A percentile compares a stretch with the other conserved stretches of the same genome.
Conservation (phyloP, 2,888 invertebrate species). For the Augiades crinisus region DNA sequence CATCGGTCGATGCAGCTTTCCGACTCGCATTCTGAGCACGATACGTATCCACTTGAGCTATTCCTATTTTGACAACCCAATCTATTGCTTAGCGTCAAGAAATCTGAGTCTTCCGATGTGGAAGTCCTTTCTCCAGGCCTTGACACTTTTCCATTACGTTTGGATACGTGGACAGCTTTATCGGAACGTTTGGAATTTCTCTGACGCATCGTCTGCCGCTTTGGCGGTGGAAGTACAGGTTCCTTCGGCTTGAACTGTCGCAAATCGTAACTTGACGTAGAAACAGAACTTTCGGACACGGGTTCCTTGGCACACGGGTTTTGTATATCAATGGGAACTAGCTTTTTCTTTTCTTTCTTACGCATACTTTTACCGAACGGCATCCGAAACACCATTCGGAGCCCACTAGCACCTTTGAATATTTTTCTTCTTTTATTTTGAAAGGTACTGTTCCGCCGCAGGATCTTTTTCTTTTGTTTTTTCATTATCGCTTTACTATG, state of each 20-base stretch:
- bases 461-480: constrained; percentile 87
- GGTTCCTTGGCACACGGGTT: constrained; percentile 49
- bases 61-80: constrained; percentile 82
- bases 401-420: constrained; percentile 81
- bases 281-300: constrained; percentile 81
- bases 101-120: constrained; percentile 83
- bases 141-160: constrained; percentile 67
- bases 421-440: constrained; percentile 82
- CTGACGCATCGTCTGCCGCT: constrained; percentile 64
- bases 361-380: constrained; percentile 74
- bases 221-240: constrained; percentile 61
- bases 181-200: constrained; percentile 68
- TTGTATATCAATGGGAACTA: constrained; percentile 23
- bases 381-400: constrained; percentile 84
- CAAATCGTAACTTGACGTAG: constrained; percentile 83
- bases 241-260: constrained; percentile 83
- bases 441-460: constrained; percentile 78
- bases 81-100: constrained; percentile 79
- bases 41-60: constrained; percentile 88
- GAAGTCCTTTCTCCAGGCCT: constrained; percentile 82
- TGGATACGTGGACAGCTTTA: constrained; percentile 63
- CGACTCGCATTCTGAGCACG: constrained; percentile 94
- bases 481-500: constrained; percentile 95
- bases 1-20: constrained; percentile 93
- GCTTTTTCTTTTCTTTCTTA: constrained; percentile 54